Evolutionary conservation across 2,888 invertebrate species (phyloP), one percentile per base, ranked within the genome.

Genomic region (Eupithecia exiguata): DNA sequence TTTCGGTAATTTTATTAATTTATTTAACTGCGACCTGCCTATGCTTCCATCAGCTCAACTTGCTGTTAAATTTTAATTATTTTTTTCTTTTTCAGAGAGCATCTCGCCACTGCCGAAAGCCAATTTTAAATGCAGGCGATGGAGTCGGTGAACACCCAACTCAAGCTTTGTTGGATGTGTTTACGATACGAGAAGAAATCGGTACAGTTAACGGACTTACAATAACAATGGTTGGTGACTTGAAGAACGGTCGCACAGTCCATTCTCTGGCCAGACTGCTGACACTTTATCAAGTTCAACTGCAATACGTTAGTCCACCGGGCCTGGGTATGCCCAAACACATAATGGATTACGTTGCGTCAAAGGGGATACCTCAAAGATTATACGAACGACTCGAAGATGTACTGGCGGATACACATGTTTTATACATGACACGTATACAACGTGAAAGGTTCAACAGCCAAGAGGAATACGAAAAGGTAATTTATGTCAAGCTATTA

Each of bases 131-230:
- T 93, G 99, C 99, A 16, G 99, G 99, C 1, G 99, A 99, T 92
- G 99, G 99, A 12, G 95, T 98, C 0, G 99, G 99, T 0, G 99
- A 99, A 88, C 99, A 99, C 92, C 99, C 99, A 0, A 99, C 99
- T 0, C 99, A 99, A 94, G 99, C 99, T 0, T 94, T 99, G 18
- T 94, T 99, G 14, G 99, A 99, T 87, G 96, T 99, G 5, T 99
- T 99, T 87, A 99, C 99, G 7, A 99, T 99, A 83, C 96, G 99
- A 78, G 99, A 99, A 93, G 99, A 99, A 95, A 98, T 99, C 77
- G 99, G 99, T 81, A 99, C 99, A 0, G 99, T 99, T 0, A 99
- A 99, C 88, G 98, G 98, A 0, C 95, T 99, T 14, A 99, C 98
- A 0, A 98, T 99, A 70, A 99, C 99, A 0, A 97, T 99, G 97